Evolutionary conservation across 2,888 invertebrate genomes (phyloP), one percentile per base, ranked within the genome.

Genomic region (Microplitis manilae): DNA sequence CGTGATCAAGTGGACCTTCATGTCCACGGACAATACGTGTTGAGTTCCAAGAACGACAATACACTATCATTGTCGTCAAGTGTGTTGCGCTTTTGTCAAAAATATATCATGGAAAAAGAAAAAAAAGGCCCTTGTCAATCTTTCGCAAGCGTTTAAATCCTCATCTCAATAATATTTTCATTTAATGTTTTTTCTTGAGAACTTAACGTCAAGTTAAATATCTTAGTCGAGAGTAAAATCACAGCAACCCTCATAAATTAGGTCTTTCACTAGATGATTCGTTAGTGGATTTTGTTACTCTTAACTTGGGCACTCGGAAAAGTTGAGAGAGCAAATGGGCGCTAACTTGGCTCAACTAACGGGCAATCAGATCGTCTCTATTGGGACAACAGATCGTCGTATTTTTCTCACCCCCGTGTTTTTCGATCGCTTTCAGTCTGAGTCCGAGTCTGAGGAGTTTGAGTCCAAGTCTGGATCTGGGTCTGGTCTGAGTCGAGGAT

Each of bases 1-100:
- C 90, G 90, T 90, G 90, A 90, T 90, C 90, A 90, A 90, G 90
- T 90, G 89, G 90, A 86, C 87, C 88, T 87, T 88, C 87, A 88
- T 86, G 88, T 84, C 85, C 86, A 87, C 77, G 87, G 87, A 89
- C 89, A 89, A 89, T 88, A 87, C 87, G 84, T 84, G 83, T 80
- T 84, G 86, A 83, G 82, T 77, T 83, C 84, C 83, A 84, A 85
- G 85, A 86, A 86, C 84, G 86, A 87, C 87, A 87, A 87, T 87
- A 87, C 86, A 86, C 85, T 87, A 86, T 87, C 86, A 86, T 77
- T 50, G 74, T 68, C 59, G 61, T 75, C 74, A 75, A 75, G 86
- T 84, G 84, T 86, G 86, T 88, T 90, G 90, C 90, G 88, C 89
- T 89, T 89, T 90, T 90, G 89, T 90, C 84, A 87, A 84, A 85